Base-by-base conservation (phyloP, 2,113 vertebrate genomes). In the Lasiurus cinereus region DNA sequence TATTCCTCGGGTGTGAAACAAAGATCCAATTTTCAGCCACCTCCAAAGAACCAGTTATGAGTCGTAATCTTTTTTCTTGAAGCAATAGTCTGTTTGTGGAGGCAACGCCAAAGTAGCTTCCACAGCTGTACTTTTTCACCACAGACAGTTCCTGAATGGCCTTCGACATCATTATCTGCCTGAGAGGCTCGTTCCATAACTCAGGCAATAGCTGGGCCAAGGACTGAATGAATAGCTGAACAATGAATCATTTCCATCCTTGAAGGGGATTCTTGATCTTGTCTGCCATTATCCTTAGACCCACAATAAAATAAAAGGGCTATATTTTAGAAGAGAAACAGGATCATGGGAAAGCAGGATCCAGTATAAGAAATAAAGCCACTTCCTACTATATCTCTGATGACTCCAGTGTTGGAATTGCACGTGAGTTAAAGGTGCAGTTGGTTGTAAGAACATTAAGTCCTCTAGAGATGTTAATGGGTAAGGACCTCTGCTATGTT, bases 41-140 rank as follows among this genome's bases (percentile, higher is more conserved):
- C 69, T 88, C 67, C n/a, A 56, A 88, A 94, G 29, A 74, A 33
- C 33, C 11, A 11, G 8, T 59, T 94, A 76, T 80, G 48, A 93
- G 56, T 59, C 46, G 21, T 36, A 52, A 59, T 82, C 69, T 90
- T 94, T 21, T 69, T 95, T 97, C 78, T 72, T 91, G 74, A 95
- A 89, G 62, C 76, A 66, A 1, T 2, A 13, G 27, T 85, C 33
- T 85, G 10, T 90, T 96, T 88, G 21, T 54, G 69, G 66, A 62
- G 39, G n/a, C 70, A 80, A 54, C 15, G 56, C 43, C 52, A 85
- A 18, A 69, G 33, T 29, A 18, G 10, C 74, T 79, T 83, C 59
- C 67, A 22, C 36, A 96, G 72, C 48, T 95, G 62, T 54, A 2
- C 67, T 59, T 93, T 85, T 82, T 87, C 22, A 62, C 52, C 64